Evolutionary conservation across 2,797 vertebrate genomes (phyloP), one percentile per base, ranked within the genome.

Genomic region (Halcyon leucocephala): DNA sequence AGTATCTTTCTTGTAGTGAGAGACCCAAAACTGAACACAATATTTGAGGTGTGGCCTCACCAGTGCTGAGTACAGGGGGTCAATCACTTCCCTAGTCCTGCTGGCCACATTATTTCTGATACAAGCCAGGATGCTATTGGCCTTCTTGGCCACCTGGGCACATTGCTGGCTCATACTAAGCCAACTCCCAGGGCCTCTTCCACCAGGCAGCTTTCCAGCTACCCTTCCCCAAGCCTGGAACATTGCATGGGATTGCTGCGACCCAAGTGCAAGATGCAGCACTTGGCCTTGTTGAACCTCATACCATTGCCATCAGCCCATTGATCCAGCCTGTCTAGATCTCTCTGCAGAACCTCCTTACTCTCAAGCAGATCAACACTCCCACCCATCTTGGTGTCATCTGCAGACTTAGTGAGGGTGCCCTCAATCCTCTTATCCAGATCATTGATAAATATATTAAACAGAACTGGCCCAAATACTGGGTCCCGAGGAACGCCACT

Each of bases 41-140:
- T 2, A 29, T 1, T 70, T 1, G 0, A 60, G 29, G 25, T 24
- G 19, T 1, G 1, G 24, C 15, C 24, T 60, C 54, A 60, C 25
- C 35, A 42, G 15, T 5, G 31, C 29, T 0, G 1, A 61, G 37
- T 25, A 29, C 55, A 60, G 6, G 4, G 22, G 17, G 1, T 26
- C 17, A 1, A 41, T 16, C 35, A 7, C 46, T 2, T 7, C 22
- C 35, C 35, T n/a, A 1, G 0, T 41, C 35, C 46, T 41, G 35
- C 46, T 77, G 29, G 29, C 22, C 28, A 39, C 35, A 9, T 33
- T 9, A 4, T n/a, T 58, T 9, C 24, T 49, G 48, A 49, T 25
- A 25, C 48, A 49, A 25, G 48, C 12, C 24, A 25, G 48, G 48
- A 49, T 25, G 48, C 48, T 13, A 14, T 49, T 49, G 48, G 48